Evolutionary conservation across 2,888 invertebrate species (phyloP).

Genomic region (Trachelus stipa): DNA sequence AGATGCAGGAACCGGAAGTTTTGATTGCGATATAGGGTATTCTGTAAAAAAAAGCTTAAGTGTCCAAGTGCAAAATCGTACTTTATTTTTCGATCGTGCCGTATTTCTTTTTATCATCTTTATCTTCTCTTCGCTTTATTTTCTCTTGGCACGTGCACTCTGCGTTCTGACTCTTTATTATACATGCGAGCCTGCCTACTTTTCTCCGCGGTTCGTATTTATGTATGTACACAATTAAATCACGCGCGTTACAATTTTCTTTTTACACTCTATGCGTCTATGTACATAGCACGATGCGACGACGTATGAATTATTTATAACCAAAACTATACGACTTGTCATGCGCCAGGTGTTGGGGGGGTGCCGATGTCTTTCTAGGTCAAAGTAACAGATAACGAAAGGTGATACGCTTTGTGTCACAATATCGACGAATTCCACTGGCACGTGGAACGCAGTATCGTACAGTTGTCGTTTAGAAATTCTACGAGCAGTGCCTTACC

Average conservation of each 20-base stretch:
- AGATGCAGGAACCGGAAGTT: background rate
- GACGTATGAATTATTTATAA: slow-evolving; percentile 22
- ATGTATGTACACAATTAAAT: slow-evolving; percentile 22
- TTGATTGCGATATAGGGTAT: background rate
- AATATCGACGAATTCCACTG: background rate
- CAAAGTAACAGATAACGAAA: background rate
- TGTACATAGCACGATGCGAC: slow-evolving; percentile 16
- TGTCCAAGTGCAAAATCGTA: background rate
- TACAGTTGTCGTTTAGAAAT: background rate
- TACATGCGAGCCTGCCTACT: background rate
- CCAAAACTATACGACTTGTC: slow-evolving; percentile 20
- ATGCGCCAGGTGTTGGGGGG: slow-evolving; percentile 19
- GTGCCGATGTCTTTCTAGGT: background rate
- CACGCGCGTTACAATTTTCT: slow-evolving; percentile 17
- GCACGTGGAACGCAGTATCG: background rate
- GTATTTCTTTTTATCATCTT: background rate
- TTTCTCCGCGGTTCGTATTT: slow-evolving; percentile 8
- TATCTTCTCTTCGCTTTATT: background rate
- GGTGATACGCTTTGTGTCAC: background rate
- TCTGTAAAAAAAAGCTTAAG: background rate
- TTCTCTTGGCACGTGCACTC: background rate
- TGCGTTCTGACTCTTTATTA: background rate
- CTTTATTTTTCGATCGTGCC: background rate
- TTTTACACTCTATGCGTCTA: slow-evolving; percentile 3
- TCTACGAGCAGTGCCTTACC: background rate